These are phyloP conservation scores for Parochlus steinenii DNA, from an alignment of 2,888 invertebrate species.

Conservation along the genomic window DNA sequence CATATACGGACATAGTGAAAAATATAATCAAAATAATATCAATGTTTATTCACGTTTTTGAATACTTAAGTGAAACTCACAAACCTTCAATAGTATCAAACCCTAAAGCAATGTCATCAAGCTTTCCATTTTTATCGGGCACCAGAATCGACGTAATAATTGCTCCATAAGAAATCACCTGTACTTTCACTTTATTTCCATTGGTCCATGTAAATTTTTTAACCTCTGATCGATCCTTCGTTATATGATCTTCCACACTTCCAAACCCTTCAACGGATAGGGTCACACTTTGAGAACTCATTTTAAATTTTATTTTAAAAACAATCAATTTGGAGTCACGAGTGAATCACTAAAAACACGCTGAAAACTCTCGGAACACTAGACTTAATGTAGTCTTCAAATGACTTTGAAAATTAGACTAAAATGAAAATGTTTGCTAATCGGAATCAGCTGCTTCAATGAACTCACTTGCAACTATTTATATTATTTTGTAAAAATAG, in stretches of 20 bases:
- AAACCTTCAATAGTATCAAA: conserved; percentile 38
- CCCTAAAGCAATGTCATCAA: conserved; percentile 39
- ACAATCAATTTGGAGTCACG: too few species aligned
- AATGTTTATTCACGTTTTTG: background rate
- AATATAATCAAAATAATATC: background rate
- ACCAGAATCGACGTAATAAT: conserved; percentile 34
- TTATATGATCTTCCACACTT: conserved; percentile 28
- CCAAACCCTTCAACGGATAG: conserved; percentile 35
- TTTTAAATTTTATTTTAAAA: too few species aligned
- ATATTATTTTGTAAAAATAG: too few species aligned
- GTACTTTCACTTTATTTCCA: conserved; percentile 43
- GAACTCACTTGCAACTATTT: too few species aligned
- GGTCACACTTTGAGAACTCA: background rate
- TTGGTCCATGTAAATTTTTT: conserved; percentile 51
- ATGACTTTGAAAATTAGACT: too few species aligned
- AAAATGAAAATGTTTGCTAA: too few species aligned
- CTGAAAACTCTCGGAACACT: too few species aligned
- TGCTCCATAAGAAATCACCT: conserved; percentile 35
- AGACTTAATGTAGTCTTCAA: too few species aligned
- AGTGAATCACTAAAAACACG: too few species aligned
- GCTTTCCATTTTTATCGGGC: conserved; percentile 33
- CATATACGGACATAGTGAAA: background rate
- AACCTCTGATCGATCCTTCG: conserved; percentile 30
- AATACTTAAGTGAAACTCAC: background rate
- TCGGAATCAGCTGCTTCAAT: too few species aligned